Evolutionary conservation across 2,888 invertebrate genomes (phyloP).

Genomic region (Apamea monoglypha): DNA sequence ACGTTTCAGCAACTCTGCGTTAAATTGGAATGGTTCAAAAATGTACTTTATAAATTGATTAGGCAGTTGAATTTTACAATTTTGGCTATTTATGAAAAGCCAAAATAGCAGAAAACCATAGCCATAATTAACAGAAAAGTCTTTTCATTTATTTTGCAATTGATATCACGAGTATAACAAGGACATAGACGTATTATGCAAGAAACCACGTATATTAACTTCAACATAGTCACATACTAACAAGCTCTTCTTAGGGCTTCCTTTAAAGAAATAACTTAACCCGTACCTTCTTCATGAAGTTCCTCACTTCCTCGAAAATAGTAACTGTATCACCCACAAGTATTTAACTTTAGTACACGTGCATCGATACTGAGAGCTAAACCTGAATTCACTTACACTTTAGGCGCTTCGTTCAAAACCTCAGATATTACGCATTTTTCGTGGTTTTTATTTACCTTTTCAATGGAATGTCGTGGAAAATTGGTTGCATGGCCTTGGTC

Average conservation of each 20-base stretch:
- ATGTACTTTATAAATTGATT: background rate
- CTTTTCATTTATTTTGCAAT: background rate
- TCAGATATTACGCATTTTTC: conserved; percentile 26
- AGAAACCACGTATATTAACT: background rate
- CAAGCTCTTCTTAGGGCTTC: conserved; percentile 1
- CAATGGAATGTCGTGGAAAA: background rate
- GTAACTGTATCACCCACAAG: background rate
- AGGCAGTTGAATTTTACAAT: background rate
- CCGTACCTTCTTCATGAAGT: background rate
- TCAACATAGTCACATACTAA: background rate
- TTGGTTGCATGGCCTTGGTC: no score
- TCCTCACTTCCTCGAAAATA: background rate
- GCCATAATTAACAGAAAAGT: background rate
- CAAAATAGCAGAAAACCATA: no score
- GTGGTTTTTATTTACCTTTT: conserved; percentile 13
- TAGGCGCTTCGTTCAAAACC: background rate
- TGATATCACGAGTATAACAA: background rate
- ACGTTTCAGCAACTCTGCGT: conserved; percentile 12
- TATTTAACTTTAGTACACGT: background rate
- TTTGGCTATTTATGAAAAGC: background rate
- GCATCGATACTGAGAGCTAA: background rate
- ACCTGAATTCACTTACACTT: conserved; percentile 9
- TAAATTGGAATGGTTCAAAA: background rate
- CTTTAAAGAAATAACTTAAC: conserved; percentile 3
- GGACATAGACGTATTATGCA: background rate